Base-by-base conservation (phyloP, 2,888 invertebrate species). In the Leptopilina drosophilae region DNA sequence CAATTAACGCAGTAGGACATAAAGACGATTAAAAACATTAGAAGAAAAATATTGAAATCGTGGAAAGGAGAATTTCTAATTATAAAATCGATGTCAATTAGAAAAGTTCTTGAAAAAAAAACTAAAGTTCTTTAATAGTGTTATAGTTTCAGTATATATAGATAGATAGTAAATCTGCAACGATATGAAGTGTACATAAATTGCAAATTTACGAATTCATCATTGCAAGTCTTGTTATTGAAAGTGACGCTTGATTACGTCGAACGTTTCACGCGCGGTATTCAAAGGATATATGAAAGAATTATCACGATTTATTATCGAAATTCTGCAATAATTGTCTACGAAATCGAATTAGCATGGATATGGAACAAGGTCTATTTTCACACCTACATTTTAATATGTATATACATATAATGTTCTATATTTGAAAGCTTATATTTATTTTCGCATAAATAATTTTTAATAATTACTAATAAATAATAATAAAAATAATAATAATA, bases 161-260 rank as follows among this genome's bases (percentile, higher is more conserved):
- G 20, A 20, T 33, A 33, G 33, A 33, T 46, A 11, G 12, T 12
- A 69, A 69, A 26, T 53, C 14, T 26, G 12, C 49, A 26, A 53
- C 26, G 26, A 7, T 33, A 33, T 42, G 42, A 42, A 42, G 42
- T 42, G 42, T 8, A 53, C 15, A 12, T 56, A 14, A n/a, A 73
- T 40, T 73, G 9, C 53, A 9, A 20, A 14, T 53, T 69, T 69
- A 2, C 14, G 33, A 56, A 73, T 73, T 73, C n/a, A 56, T 33
- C 33, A n/a, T 53, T 26, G 56, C 53, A 26, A 33, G 56, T 73
- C n/a, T 33, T 11, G n/a, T n/a, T 11, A 11, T 9, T 73, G 33
- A 73, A 73, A 73, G 73, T 56, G 14, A 56, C 9, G 33, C 14
- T 73, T 73, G 33, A 73, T 73, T 56, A 73, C 73, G 56, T n/a